phyloP scores from a whole-genome alignment of 2,888 invertebrate species.

The Zygaena filipendulae region DNA sequence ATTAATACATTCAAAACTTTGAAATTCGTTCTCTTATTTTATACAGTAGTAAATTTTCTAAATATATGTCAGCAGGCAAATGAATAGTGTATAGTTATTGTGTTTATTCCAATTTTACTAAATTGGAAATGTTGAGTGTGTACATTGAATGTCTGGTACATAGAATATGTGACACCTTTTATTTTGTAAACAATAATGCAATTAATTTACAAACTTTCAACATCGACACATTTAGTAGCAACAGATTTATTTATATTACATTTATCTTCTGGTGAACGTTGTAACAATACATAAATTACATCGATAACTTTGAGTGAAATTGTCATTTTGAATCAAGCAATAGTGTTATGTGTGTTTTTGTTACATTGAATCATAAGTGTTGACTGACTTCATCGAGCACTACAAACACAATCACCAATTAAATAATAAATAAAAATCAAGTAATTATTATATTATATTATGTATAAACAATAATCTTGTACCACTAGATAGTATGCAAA shows the following conservation, averaged over 20 bases:
- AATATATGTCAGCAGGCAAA: too few species aligned
- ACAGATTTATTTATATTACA: conserved; percentile 2
- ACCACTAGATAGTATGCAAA: too few species aligned
- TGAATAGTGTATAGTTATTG: too few species aligned
- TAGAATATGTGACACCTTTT: too few species aligned
- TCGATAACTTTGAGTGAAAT: conserved; percentile 28
- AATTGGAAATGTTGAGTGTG: too few species aligned
- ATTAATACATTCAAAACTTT: too few species aligned
- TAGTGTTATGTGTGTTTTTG: conserved; percentile 44
- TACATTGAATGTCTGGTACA: conserved; percentile 37
- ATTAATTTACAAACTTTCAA: conserved; percentile 21
- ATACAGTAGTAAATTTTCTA: too few species aligned
- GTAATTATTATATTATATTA: too few species aligned
- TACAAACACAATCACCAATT: conserved; percentile 8
- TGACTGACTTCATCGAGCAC: conserved; percentile 57
- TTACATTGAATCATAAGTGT: conserved; percentile 42
- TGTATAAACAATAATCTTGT: too few species aligned
- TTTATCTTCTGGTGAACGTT: conserved; percentile 15
- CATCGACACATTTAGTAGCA: conserved; percentile 20
- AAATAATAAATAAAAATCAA: conserved; percentile 7
- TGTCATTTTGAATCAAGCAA: too few species aligned
- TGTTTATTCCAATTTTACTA: too few species aligned
- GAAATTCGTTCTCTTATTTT: too few species aligned
- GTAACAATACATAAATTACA: conserved; percentile 28
- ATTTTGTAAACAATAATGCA: conserved; percentile 27